These are phyloP conservation scores for Palaemon carinicauda DNA, from an alignment of 1,140 invertebrate species.

Conservation along the genomic window DNA sequence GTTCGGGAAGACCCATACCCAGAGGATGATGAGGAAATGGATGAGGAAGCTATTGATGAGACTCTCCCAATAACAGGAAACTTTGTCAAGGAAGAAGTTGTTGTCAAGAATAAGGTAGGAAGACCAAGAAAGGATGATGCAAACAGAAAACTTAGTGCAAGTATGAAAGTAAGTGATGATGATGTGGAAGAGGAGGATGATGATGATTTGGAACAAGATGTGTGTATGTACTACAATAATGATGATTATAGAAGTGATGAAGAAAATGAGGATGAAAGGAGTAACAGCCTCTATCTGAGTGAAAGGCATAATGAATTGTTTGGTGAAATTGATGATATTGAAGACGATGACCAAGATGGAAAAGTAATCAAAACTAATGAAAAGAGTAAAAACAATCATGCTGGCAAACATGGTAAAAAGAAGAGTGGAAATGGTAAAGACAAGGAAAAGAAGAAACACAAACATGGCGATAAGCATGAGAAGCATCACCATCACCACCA, in stretches of 20 bases:
- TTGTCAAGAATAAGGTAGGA: slow-evolving; percentile 23
- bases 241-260: slow-evolving; percentile 46
- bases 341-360: slow-evolving; percentile 47
- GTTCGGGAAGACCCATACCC: slow-evolving; percentile 58
- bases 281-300: slow-evolving; percentile 48
- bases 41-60: slow-evolving; percentile 19
- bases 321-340: slow-evolving; percentile 58
- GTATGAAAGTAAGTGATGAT: slow-evolving; percentile 11
- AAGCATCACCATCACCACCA: slow-evolving; percentile 62
- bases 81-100: slow-evolving; percentile 6
- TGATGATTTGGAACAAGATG: slow-evolving; percentile 54
- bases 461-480: slow-evolving; percentile 37
- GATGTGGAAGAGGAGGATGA: slow-evolving; percentile 50
- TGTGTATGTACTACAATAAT: slow-evolving; percentile 57
- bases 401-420: slow-evolving; percentile 35
- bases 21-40: slow-evolving; percentile 56
- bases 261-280: slow-evolving; percentile 33
- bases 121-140: slow-evolving; percentile 38
- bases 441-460: slow-evolving; percentile 58
- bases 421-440: slow-evolving; percentile 34
- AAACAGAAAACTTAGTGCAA: slow-evolving; percentile 10
- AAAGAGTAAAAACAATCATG: slow-evolving; percentile 36
- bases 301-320: slow-evolving; percentile 56
- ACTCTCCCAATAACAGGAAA: background rate
- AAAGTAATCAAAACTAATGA: slow-evolving; percentile 11